Base-by-base conservation (phyloP, 1,140 invertebrate genomes). In the Bombus superbus region DNA sequence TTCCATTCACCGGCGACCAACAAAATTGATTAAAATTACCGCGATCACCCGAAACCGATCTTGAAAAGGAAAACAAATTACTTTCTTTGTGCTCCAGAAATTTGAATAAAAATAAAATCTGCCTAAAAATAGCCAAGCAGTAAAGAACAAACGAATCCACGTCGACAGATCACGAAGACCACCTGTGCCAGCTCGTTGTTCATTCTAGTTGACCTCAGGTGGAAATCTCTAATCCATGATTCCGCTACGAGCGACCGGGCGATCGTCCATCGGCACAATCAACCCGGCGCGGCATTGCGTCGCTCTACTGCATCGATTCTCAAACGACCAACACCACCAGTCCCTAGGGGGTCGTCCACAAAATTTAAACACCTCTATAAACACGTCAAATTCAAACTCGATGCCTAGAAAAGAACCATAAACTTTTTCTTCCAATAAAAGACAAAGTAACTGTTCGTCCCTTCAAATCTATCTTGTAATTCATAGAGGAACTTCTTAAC, bases 211-310 rank as follows among this genome's bases (percentile, higher is more conserved):
- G 89, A 92, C 89, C 91, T 91, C 92, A 88, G 87, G 87, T 86
- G 76, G 90, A 86, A 94, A 91, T 94, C 93, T 94, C 93, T 94
- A 95, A 95, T 94, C 94, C 94, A 94, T 95, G 94, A 88, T 95
- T 95, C 94, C 94, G 94, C 93, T 91, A 83, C 81, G 85, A 75
- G 25, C 74, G 71, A 89, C 82, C 86, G 85, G 68, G 40, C 71
- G 81, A 89, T 85, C 86, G 86, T 73, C 87, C 68, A 82, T 81
- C 80, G 77, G 47, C 81, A 83, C 81, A 83, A 83, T 83, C 81
- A 68, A 83, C 81, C 81, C 81, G 35, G 42, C 53, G 68, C 40
- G 35, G 32, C 81, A 62, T 62, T 28, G 59, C 28, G 73, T n/a
- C 35, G 73, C 28, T 83, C 73, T n/a, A 28, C 6, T n/a, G 81